Base-by-base conservation (phyloP, 1,140 invertebrate genomes). In the Drosophila pruinosa region DNA sequence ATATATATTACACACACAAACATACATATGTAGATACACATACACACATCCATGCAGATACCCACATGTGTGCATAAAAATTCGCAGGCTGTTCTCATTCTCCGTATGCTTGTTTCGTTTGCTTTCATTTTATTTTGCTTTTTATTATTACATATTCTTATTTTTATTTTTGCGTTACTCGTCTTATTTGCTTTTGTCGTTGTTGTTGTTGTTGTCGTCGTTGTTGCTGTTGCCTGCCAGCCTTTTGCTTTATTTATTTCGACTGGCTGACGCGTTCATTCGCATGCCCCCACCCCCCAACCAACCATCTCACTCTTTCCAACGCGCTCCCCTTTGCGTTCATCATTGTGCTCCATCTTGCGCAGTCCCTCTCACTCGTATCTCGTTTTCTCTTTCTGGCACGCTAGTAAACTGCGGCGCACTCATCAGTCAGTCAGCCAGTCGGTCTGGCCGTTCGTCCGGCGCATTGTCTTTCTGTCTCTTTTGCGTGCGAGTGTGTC, bases 221-320 rank as follows among this genome's bases (percentile, higher is more conserved):
- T 41, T 41, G 36, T 22, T 77, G 50, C 14, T 62, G 64, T 54
- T 61, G 53, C 54, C 50, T 57, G 61, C 19, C 52, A 36, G 61
- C 43, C 45, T 69, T 76, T 77, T 81, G 69, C 77, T 81, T 85
- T 85, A 79, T 86, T 86, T 80, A 77, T 77, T 65, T 77, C 71
- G 59, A 76, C 71, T 74, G 74, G 64, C 53, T 70, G 61, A 74
- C 69, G 65, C 73, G 77, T 74, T 86, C 76, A 69, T 74, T 77
- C 67, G 57, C 65, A 64, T 61, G 54, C 47, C 31, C 38, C 50
- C 41, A 54, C 24, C 59, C 8, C 28, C 5, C 1, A 14, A 8
- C 45, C 22, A 24, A 3, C 19, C 34, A 14, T 24, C 26, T 12
- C 50, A 28, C 47, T 73, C 68, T 64, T 45, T 24, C 45, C 17